Conservation (phyloP, 2,113 vertebrate genomes). For the Cichladusa arquata region DNA sequence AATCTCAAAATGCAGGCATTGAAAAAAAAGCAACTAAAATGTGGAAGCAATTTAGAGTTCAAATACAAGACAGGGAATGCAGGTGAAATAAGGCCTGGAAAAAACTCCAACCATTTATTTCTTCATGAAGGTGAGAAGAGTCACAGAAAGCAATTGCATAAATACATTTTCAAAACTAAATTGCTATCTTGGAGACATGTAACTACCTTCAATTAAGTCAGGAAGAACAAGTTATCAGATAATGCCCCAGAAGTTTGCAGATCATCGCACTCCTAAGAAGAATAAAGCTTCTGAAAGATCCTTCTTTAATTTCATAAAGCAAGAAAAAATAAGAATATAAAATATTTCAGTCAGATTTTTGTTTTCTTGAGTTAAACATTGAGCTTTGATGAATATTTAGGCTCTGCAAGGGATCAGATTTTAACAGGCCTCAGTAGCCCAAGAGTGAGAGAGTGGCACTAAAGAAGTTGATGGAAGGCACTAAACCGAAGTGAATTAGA, state of each 20-base stretch:
- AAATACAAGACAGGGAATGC: background rate
- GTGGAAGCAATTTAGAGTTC: background rate
- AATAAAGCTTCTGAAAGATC: background rate
- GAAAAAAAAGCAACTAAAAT: background rate
- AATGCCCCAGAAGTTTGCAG: background rate
- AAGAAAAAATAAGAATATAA: background rate
- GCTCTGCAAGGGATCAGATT: background rate
- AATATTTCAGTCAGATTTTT: background rate
- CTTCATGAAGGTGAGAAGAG: background rate
- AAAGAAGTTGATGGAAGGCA: background rate
- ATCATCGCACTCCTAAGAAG: background rate
- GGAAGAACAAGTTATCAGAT: background rate
- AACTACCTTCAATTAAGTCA: background rate
- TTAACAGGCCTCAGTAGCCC: background rate
- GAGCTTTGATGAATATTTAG: background rate
- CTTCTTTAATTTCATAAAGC: background rate
- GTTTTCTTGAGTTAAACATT: background rate
- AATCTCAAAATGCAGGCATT: background rate
- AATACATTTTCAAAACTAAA: background rate
- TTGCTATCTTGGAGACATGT: background rate
- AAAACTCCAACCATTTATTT: accelerated
- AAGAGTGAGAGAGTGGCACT: background rate
- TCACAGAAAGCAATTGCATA: background rate
- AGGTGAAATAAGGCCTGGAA: background rate
- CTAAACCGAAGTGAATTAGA: background rate